Evolutionary conservation across 2,797 vertebrate species (phyloP).

Genomic region (Chelidonichthys spinosus): DNA sequence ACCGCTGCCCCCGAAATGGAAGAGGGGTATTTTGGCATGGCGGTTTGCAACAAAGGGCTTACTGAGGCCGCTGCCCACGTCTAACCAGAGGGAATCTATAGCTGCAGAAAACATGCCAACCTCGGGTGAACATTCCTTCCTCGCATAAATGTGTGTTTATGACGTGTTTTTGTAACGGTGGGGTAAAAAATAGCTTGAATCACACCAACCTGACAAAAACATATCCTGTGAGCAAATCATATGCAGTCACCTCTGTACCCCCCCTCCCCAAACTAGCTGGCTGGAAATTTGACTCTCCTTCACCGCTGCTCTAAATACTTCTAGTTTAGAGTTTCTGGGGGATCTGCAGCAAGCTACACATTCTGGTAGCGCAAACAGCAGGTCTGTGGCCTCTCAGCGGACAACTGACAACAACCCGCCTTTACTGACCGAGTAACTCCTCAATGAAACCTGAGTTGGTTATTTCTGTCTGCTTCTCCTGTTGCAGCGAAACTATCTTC

Average conservation of each 20-base stretch:
- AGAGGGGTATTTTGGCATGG: conserved; percentile 60
- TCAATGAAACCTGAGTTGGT: conserved; percentile 21
- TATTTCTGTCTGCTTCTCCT: conserved; percentile 21
- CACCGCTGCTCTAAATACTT: conserved; percentile 43
- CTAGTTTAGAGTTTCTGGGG: conserved; percentile 40
- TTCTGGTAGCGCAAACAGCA: conserved; percentile 87
- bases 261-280: conserved; percentile 1
- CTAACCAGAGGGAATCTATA: conserved; percentile 51
- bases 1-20: conserved; percentile 60
- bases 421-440: background rate
- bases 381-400: conserved; percentile 81
- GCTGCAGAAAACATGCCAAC: conserved; percentile 43
- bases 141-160: conserved; percentile 37
- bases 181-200: background rate
- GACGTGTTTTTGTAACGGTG: conserved; percentile 16
- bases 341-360: conserved; percentile 38
- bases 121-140: conserved; percentile 59
- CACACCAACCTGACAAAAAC: conserved; percentile 21
- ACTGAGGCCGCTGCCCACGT: conserved; percentile 60
- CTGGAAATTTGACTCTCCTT: conserved; percentile 46
- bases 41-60: conserved; percentile 65
- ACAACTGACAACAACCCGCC: conserved; percentile 27
- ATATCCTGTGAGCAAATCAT: conserved; percentile 13
- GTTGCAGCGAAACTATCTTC: background rate
- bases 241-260: conserved; percentile 2